Evolutionary conservation across 64 coral and sea anemone genomes (phyloP), one percentile per base, ranked within the genome.

Genomic region (Pachyseris speciosa): DNA sequence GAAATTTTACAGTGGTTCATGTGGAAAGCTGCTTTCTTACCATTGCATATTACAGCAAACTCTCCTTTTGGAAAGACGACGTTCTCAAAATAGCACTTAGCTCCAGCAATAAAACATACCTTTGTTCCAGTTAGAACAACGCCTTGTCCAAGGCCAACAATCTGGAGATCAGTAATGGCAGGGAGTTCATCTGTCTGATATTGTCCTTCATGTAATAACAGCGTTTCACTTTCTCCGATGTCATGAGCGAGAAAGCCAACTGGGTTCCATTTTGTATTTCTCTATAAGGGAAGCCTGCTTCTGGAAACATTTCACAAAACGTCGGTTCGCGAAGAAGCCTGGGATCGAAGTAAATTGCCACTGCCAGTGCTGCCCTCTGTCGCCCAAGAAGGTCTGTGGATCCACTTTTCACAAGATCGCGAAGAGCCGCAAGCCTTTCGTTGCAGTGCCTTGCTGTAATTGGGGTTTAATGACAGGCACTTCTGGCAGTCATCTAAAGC

Each of bases 1-100:
- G 94, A 96, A 50, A 96, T 92, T 6, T 34, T 16, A 44, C 94
- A 96, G 2, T 86, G 49, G 1, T 68, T 65, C 28, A 96, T 24
- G 2, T 39, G 53, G 68, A 84, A 27, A 19, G 50, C 31, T 13
- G 36, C 65, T 41, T 57, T 44, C n/a, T n/a, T n/a, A n/a, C n/a
- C n/a, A n/a, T n/a, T n/a, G n/a, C n/a, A n/a, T n/a, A n/a, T n/a
- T n/a, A 10, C 0, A 24, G 58, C 27, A 41, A 75, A n/a, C 44
- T 90, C 53, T 1, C 57, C 76, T 51, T 22, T 70, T 43, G 89
- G 34, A 80, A 96, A 80, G 0, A 67, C 42, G 0, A 96, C 84
- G 22, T 40, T 72, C n/a, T n/a, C n/a, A n/a, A n/a, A n/a, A n/a
- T n/a, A n/a, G n/a, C n/a, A n/a, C n/a, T n/a, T n/a, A n/a, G n/a